These are phyloP conservation scores for Tridacna crocea DNA, from an alignment of 2,888 invertebrate species.

Conservation along the genomic window DNA sequence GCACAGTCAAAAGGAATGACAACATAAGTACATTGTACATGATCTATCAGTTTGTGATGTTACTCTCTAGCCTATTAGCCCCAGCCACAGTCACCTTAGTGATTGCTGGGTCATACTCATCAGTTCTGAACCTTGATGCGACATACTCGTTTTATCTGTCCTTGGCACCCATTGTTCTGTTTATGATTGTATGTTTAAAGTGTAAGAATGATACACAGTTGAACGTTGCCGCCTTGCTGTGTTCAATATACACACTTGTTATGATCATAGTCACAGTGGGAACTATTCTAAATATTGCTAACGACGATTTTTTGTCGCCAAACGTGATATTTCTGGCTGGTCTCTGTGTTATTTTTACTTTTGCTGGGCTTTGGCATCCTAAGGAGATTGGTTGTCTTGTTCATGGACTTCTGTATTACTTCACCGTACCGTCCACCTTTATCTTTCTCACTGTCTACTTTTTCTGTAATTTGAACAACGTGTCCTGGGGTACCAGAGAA, in stretches of 20 bases:
- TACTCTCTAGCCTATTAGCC: constrained; percentile 69
- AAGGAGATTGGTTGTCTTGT: constrained; percentile 88
- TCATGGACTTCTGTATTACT: constrained; percentile 90
- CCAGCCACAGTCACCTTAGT: constrained; percentile 74
- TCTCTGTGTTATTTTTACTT: constrained; percentile 96
- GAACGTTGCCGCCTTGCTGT: constrained; percentile 78
- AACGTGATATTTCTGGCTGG: constrained; percentile 70
- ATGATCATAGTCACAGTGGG: constrained; percentile 99
- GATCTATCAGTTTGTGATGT: constrained; percentile 73
- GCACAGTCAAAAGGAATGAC: constrained; percentile 72
- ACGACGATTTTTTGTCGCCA: constrained; percentile 89
- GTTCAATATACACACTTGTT: constrained; percentile 96
- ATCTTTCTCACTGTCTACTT: constrained; percentile 95
- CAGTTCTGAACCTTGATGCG: constrained; percentile 97
- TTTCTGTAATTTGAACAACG: constrained; percentile 95
- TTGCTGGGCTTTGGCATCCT: constrained; percentile 98
- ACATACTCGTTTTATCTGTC: constrained; percentile 98
- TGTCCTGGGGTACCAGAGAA: constrained; percentile 97
- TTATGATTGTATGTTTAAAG: constrained; percentile 96
- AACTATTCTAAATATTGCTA: constrained; percentile 97
- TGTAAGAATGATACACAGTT: constrained; percentile 96
- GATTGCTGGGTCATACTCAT: constrained; percentile 99
- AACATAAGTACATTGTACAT: constrained; percentile 76
- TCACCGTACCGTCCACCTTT: constrained; percentile 97
- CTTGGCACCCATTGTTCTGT: constrained; percentile 94